Conservation (phyloP, 1,140 invertebrate genomes). For the Papilio machaon region DNA sequence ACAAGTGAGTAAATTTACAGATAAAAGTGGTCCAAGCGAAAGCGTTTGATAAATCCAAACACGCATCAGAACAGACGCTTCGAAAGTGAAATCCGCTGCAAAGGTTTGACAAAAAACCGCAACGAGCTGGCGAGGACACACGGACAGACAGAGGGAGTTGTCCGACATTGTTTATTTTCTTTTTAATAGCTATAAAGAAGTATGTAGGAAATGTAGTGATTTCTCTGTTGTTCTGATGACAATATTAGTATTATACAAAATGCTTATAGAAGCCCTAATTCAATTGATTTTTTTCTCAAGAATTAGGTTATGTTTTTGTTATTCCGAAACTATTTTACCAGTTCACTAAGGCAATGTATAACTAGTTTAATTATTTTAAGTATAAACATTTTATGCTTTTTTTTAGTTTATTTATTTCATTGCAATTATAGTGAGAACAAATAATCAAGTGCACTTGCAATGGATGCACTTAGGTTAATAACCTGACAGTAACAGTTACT, state of each 20-base stretch:
- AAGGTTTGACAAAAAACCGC: conserved; percentile 27
- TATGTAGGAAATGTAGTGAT: neutral
- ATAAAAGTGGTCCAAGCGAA: conserved; percentile 25
- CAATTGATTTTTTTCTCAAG: no score
- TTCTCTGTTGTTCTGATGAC: neutral
- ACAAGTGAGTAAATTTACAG: neutral
- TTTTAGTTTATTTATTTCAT: neutral
- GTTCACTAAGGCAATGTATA: neutral
- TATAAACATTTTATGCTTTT: no score
- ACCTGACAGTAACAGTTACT: conserved; percentile 9
- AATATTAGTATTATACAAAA: no score
- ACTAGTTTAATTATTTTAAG: no score
- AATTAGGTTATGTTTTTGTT: no score
- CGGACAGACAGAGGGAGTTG: neutral
- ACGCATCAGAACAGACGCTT: conserved; percentile 10
- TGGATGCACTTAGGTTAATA: conserved; percentile 16
- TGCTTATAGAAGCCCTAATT: no score
- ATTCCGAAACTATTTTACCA: neutral
- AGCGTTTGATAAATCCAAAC: conserved; percentile 27
- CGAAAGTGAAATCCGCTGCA: conserved; percentile 32
- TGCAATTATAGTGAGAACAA: neutral
- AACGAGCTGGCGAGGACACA: neutral
- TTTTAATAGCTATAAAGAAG: neutral
- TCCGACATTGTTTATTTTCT: neutral
- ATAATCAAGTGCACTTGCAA: neutral